Base-by-base conservation (phyloP, 2,797 vertebrate genomes). In the Sebastes glaucus region DNA sequence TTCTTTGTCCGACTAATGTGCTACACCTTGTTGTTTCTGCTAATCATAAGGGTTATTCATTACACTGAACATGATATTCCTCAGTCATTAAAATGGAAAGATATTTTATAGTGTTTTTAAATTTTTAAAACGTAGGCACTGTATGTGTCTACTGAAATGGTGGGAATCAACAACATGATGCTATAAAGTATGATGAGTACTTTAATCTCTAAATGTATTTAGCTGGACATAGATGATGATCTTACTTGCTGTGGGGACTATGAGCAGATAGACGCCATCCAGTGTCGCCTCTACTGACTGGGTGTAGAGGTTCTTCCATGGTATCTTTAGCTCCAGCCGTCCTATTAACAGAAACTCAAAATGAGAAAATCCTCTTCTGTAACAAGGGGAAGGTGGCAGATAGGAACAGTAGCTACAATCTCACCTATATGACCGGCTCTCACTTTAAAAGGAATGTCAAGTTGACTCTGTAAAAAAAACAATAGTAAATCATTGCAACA, bases 371-470 rank as follows among this genome's bases (percentile, higher is more conserved):
- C 9, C 46, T 60, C 4, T 20, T 64, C 11, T 52, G 10, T 38
- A 52, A 16, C 2, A 55, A 74, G 52, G 23, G 6, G 65, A 73
- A 46, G 4, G 7, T 2, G 4, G 5, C 23, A 76, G 6, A 69
- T 5, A 3, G 3, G 30, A 4, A 20, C 4, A 52, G 3, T 42
- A 22, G 64, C 18, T 55, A 28, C 4, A 65, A 27, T 87, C 96
- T 97, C 94, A 99, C 99, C 96, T 95, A 99, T 99, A 88, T 98
- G 97, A 59, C 99, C 99, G 22, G 97, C 97, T 96, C 96, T 97
- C 80, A 99, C 97, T 97, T 98, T 99, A 91, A 99, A 99, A 66
- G 98, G 99, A 85, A 99, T 97, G 95, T 99, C 97, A 90, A 99
- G 92, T 71, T 99, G 96, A 96, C 97, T 97, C 99, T 99, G 94